A percentile compares a stretch with the other conserved stretches of the same genome.
phyloP scores from a whole-genome alignment of 2,888 invertebrate species.

The Dusona sp. region DNA sequence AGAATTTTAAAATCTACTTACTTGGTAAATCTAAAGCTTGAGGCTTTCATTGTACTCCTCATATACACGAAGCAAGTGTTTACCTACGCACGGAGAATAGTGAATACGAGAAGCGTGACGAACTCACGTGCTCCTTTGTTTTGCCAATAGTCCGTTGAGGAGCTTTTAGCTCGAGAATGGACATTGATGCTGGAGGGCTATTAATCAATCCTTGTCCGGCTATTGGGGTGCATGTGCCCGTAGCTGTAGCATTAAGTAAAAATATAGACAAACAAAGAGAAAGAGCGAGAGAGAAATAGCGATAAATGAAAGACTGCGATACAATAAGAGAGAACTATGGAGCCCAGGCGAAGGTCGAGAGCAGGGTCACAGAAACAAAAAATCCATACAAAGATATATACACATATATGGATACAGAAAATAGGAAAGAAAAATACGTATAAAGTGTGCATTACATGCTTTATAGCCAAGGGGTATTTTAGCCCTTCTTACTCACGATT shows the following conservation, averaged over 20 bases:
- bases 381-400: not conserved
- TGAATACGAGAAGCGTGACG: slow-evolving; percentile 53
- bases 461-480: slow-evolving; percentile 25
- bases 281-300: not conserved
- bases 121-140: not conserved
- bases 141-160: slow-evolving; percentile 46
- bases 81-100: slow-evolving; percentile 6
- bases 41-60: not conserved
- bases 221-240: not conserved
- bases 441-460: slow-evolving; percentile 67
- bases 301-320: not conserved
- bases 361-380: slow-evolving; percentile 15
- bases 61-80: not conserved
- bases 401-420: slow-evolving; percentile 15
- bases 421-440: slow-evolving; percentile 76
- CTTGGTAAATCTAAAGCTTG: not conserved
- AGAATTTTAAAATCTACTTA: not conserved
- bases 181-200: slow-evolving; percentile 79
- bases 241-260: slow-evolving; percentile 18
- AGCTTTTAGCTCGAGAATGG: slow-evolving; percentile 75
- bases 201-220: slow-evolving; percentile 78
- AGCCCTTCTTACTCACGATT: slow-evolving; percentile 44
- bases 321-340: not conserved
- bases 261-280: not conserved
- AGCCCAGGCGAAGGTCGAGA: not conserved